Evolutionary conservation across 1,140 invertebrate species (phyloP), one percentile per base, ranked within the genome.

Genomic region (Aricia agestis): DNA sequence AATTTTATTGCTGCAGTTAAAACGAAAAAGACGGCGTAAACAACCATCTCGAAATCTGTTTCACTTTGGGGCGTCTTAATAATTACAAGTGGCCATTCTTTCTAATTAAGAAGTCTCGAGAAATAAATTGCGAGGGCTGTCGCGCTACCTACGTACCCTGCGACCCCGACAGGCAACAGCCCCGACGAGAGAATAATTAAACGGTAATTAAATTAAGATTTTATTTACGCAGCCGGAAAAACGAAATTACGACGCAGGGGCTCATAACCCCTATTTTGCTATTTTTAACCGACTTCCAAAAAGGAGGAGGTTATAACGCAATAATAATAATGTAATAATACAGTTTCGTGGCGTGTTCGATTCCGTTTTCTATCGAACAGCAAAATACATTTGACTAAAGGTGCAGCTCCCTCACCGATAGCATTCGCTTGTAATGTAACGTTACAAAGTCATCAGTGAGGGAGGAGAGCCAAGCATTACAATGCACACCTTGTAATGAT

Each of bases 81-180:
- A 89, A 91, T 91, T 91, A 91, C 87, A 89, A 91, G 89, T 91
- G 86, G 87, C 89, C 87, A 89, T 91, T 91, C 85, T 83, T 91
- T 91, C 87, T 86, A 91, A 91, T 91, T 91, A 91, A 91, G 89
- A 87, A 88, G 86, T 91, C 89, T 86, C 83, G 79, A 80, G 82
- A 83, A 80, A 90, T 91, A 91, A 91, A 91, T 91, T 87, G 84
- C 78, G 82, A 89, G 86, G 86, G 86, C 78, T 87, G 89, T 84
- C 86, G 78, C 82, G 77, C 67, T 69, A 73, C 76, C 73, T 75
- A 31, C 57, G 45, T 36, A n/a, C 19, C 11, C 9, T 41, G 66
- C 36, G 59, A 69, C 66, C 71, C 32, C 63, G 52, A 15, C 57
- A 52, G 6, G 7, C 58, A 36, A 57, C 58, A 17, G 7, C 15